Base-by-base conservation (phyloP, 1,140 invertebrate species). In the Planococcus citri region DNA sequence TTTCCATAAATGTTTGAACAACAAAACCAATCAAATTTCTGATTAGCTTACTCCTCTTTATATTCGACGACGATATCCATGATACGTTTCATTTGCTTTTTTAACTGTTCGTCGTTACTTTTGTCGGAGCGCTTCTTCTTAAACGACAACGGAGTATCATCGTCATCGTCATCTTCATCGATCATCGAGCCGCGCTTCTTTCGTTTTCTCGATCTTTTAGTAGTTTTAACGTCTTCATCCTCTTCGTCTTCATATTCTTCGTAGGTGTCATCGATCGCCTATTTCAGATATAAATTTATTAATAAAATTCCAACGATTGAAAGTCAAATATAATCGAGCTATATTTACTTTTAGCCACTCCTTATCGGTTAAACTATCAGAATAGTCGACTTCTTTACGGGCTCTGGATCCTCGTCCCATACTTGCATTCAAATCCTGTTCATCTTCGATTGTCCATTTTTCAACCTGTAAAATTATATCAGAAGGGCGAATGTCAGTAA, bases 361-460 rank as follows among this genome's bases (percentile, higher is more conserved):
- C 77, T 94, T 95, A 76, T 98, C 96, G 0, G 94, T 96, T 0
- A 98, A 80, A 74, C 91, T 91, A 77, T 98, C 95, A 0, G 92
- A 91, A 77, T 99, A 99, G 81, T 98, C 95, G 6, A 98, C 94
- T 79, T 99, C 96, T 78, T 98, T 98, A 38, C 95, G 85, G 74
- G 95, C 91, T 20, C 97, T 82, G 1, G 92, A 92, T 3, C 95
- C 94, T 71, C 94, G 82, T 0, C 94, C 94, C 78, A 83, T 82
- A 61, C 82, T 74, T 70, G 91, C 84, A 25, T 64, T 24, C 22
- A 25, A 9, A 72, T 90, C 88, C 72, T 95, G 91, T 69, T 83
- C 82, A 72, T 96, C 92, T 78, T 91, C 80, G 78, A 91, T 86
- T 75, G 86, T 83, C 91, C 88, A 88, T 41, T 85, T 79, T 76